These are phyloP conservation scores for Spodoptera littoralis DNA, from an alignment of 2,888 invertebrate species.

Conservation along the genomic window DNA sequence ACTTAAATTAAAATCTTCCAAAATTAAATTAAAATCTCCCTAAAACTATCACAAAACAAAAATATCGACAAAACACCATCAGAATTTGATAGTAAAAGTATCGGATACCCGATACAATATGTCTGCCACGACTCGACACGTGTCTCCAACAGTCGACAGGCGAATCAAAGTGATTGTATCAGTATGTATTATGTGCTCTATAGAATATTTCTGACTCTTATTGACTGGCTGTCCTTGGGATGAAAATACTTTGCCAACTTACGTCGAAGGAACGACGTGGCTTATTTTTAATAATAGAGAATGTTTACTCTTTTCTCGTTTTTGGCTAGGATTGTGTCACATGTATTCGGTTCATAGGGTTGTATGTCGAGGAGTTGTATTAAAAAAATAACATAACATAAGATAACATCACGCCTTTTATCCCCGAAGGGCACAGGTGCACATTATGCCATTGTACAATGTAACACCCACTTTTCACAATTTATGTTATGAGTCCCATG, in stretches of 20 bases:
- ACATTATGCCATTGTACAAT: too few relatives aligned
- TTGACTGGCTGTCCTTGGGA: conserved; percentile 18
- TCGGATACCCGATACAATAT: conserved; percentile 12
- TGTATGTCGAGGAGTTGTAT: not conserved
- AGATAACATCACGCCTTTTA: too few relatives aligned
- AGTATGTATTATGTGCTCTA: conserved; percentile 1
- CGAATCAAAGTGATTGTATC: conserved; percentile 36
- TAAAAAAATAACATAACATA: not conserved
- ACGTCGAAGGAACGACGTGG: not conserved
- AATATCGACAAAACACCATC: conserved; percentile 3
- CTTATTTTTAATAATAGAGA: not conserved
- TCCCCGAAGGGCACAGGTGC: too few relatives aligned
- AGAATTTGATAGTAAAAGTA: conserved; percentile 7
- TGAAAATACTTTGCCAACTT: conserved; percentile 8
- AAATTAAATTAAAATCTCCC: too few relatives aligned
- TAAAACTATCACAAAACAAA: not conserved
- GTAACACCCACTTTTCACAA: too few relatives aligned
- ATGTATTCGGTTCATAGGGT: too few relatives aligned
- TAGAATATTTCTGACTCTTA: conserved; percentile 18
- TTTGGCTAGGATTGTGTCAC: too few relatives aligned
- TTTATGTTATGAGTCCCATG: too few relatives aligned
- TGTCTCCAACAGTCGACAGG: conserved; percentile 28
- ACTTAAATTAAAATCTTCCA: too few relatives aligned
- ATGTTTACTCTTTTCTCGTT: too few relatives aligned
- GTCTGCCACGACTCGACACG: conserved; percentile 24